Evolutionary conservation across 2,797 vertebrate genomes (phyloP).

Genomic region (Aulostomus chinensis): DNA sequence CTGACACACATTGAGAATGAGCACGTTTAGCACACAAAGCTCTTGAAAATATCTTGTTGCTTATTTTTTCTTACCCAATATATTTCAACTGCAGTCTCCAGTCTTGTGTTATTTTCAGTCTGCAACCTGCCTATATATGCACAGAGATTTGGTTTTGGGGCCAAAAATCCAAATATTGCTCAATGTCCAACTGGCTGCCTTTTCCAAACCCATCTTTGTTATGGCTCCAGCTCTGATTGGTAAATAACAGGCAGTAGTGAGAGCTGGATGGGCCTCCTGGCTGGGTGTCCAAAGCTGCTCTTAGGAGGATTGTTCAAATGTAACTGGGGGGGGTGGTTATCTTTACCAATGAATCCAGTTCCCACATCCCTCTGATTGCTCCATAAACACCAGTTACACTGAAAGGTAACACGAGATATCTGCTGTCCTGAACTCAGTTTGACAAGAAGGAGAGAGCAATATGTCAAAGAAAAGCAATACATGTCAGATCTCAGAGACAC

Average conservation of each 20-base stretch:
- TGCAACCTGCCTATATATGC: too few species aligned
- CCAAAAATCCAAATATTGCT: slow-evolving; percentile 25
- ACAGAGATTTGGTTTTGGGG: slow-evolving; percentile 29
- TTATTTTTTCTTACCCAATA: too few species aligned
- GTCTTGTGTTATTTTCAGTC: too few species aligned
- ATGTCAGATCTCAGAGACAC: slow-evolving; percentile 9
- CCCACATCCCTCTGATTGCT: neutral
- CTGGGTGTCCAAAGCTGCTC: slow-evolving; percentile 47
- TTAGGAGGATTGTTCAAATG: slow-evolving; percentile 45
- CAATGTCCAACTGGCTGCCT: slow-evolving; percentile 19
- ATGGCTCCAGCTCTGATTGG: slow-evolving; percentile 50
- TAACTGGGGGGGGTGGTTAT: neutral
- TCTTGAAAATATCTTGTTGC: too few species aligned
- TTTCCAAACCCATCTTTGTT: slow-evolving; percentile 45
- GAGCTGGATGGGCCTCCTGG: slow-evolving; percentile 54
- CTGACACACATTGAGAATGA: too few species aligned
- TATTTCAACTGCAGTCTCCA: too few species aligned
- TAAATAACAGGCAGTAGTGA: slow-evolving; percentile 51
- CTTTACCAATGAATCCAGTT: neutral
- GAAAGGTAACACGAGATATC: neutral
- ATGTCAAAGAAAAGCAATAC: slow-evolving; percentile 4
- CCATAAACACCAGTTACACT: slow-evolving; percentile 1
- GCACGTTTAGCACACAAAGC: too few species aligned
- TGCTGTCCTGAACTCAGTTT: neutral
- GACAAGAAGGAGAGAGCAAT: neutral